phyloP scores from a whole-genome alignment of 2,888 invertebrate species.

The Ichneumoninae sp. region DNA sequence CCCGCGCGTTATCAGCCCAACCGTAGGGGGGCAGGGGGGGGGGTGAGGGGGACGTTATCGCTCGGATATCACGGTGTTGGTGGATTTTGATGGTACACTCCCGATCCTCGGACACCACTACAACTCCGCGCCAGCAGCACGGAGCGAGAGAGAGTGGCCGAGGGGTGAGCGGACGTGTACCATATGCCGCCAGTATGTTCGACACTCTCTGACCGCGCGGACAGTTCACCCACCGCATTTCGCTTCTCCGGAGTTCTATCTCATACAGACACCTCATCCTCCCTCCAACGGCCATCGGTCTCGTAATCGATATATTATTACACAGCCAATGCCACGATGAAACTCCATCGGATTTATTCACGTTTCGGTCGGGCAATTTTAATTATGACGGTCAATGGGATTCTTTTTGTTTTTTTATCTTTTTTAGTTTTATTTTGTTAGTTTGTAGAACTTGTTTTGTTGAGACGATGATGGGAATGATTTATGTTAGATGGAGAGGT shows the following conservation, averaged over 20 bases:
- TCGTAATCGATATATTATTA: constrained; percentile 83
- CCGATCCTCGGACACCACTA: constrained; percentile 17
- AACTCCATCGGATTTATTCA: constrained; percentile 48
- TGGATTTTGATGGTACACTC: constrained; percentile 23
- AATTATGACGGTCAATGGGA: constrained; percentile 35
- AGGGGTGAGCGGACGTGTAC: constrained; percentile 68
- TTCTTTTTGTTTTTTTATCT: constrained; percentile 22
- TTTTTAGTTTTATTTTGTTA: background rate
- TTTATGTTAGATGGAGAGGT: no score
- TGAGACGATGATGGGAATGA: no score
- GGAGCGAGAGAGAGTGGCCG: constrained; percentile 62
- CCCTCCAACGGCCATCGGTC: constrained; percentile 69
- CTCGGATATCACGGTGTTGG: constrained; percentile 34
- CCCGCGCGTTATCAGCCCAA: constrained; percentile 76
- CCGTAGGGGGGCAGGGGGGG: constrained; percentile 73
- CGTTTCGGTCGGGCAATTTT: constrained; percentile 22
- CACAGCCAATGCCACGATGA: constrained; percentile 64
- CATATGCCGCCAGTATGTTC: constrained; percentile 81
- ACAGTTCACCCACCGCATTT: constrained; percentile 75
- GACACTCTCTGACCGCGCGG: constrained; percentile 78
- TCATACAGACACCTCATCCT: constrained; percentile 50
- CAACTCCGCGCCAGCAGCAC: background rate
- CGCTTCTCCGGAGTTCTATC: constrained; percentile 66
- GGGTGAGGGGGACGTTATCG: constrained; percentile 52
- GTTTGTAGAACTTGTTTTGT: no score